Conservation (phyloP, 1,140 invertebrate species). For the Stenopsyche tienmushanensis region DNA sequence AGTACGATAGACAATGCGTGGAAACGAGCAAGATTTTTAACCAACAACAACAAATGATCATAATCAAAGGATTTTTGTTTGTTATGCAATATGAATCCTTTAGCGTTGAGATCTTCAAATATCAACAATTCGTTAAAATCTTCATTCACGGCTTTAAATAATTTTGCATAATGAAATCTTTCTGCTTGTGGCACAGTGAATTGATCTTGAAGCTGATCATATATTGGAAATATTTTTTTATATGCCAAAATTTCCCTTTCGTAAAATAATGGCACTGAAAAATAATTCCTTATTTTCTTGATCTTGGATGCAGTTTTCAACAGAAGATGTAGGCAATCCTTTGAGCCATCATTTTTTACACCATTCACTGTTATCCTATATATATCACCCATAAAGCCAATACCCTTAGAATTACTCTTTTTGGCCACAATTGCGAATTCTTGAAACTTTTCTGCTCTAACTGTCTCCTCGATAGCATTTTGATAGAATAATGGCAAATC, state of each 20-base stretch:
- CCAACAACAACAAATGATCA: slow-evolving; percentile 50
- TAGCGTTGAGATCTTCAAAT: slow-evolving; percentile 55
- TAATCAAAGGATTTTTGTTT: slow-evolving; percentile 48
- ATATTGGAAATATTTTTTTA: slow-evolving; percentile 45
- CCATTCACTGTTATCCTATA: slow-evolving; percentile 41
- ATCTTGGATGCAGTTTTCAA: background rate
- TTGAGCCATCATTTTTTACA: background rate
- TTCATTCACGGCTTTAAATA: slow-evolving; percentile 45
- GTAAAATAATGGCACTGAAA: background rate
- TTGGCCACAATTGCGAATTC: background rate
- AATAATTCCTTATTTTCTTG: background rate
- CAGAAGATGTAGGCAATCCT: background rate
- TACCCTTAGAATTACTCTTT: slow-evolving; percentile 43
- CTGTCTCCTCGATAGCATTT: background rate
- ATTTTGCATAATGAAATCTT: slow-evolving; percentile 46
- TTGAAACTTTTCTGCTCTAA: background rate
- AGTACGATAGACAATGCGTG: slow-evolving; percentile 58
- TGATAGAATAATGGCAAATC: background rate
- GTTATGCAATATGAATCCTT: slow-evolving; percentile 52
- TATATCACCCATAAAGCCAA: slow-evolving; percentile 47
- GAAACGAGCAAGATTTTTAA: slow-evolving; percentile 55
- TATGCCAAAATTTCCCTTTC: slow-evolving; percentile 46
- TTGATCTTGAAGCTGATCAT: slow-evolving; percentile 44
- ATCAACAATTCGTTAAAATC: slow-evolving; percentile 53
- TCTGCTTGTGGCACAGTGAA: slow-evolving; percentile 37